Evolutionary conservation across 1,140 invertebrate genomes (phyloP), one percentile per base, ranked within the genome.

Genomic region (Lasioglossum albipes): DNA sequence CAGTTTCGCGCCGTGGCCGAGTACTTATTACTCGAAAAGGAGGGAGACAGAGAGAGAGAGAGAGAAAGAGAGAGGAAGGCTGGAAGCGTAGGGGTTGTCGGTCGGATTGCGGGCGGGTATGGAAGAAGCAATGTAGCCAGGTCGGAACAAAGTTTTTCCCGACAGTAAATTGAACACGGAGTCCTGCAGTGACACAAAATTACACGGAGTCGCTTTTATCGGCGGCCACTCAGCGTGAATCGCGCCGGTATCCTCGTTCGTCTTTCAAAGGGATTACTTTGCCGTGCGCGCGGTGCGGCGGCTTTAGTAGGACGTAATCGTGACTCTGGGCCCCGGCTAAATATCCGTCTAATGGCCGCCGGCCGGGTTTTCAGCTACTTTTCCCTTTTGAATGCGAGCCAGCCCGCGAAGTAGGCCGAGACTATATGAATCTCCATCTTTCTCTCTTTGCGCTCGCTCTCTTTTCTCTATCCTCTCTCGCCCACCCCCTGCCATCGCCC

Each of bases 381-480:
- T 85, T 70, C 79, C 74, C 74, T 85, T 82, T 84, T 85, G 83
- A 84, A 85, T 80, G 72, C 36, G 66, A 84, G 83, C 79, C 84
- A 84, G 45, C 64, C 59, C n/a, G 57, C 68, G 9, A 75, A 78
- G 45, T 84, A 85, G 84, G 70, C 83, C 74, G 74, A 57, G 49
- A 54, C 52, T 70, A 54, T n/a, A 75, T 49, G 45, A 74, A 68
- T 22, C 65, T 10, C 57, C 13, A 0, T 49, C 45, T 49, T 12
- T 12, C 10, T 49, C 52, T 18, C 20, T 20, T 18, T 20, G 27
- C 36, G 2, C 36, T 36, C 36, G 36, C 36, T 36, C 36, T 36
- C 36, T 36, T 36, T 36, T 36, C 36, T 4, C 36, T 36, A 36
- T 3, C 36, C 18, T 57, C 16, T 3, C 52, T 6, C 13, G 2